Base-by-base conservation (phyloP, 2,113 vertebrate genomes). In the Anolis sagrei region DNA sequence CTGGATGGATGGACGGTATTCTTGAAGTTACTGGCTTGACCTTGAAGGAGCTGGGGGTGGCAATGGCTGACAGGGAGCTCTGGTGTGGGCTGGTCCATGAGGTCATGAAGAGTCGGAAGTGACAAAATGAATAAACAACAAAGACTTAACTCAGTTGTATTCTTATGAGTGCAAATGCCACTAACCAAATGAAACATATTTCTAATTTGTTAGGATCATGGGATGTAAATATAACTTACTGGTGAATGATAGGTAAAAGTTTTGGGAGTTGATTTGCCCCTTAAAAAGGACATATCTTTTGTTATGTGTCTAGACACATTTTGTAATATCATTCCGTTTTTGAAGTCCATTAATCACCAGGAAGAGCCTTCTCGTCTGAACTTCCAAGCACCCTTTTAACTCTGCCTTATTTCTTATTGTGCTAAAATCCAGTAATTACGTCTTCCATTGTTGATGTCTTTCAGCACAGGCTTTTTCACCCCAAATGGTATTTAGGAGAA, bases 401-500 rank as follows among this genome's bases (percentile, higher is more conserved):
- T 86, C 87, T 68, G 85, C 78, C 36, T 75, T 92, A 34, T 68
- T 90, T 82, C 74, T 85, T 88, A 86, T 13, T 81, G 49, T 87
- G 79, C 79, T 44, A 77, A 23, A 90, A 83, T 84, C 21, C 75
- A 83, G 74, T 92, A 80, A 86, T 81, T 51, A 73, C 85, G 34
- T 88, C 3, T 0, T 91, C 95, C 54, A 92, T 95, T 83, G 85
- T 72, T 91, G 91, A 89, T 95, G 93, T 86, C 66, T 64, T 58
- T 64, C 79, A 87, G 89, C 91, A 91, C 72, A 89, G 83, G 29
- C 32, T 90, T 19, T 19, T 21, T 32, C n/a, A 18, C 32, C 23
- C 4, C 87, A 76, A 89, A 39, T 88, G 89, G 90, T 79, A 62
- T 92, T 94, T 80, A 79, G 73, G 86, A 90, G 89, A 91, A 87